Percentiles rank a stretch among this genome's conserved stretches.
Conservation (phyloP, 2,888 invertebrate species). For the Nemoura dubitans region DNA sequence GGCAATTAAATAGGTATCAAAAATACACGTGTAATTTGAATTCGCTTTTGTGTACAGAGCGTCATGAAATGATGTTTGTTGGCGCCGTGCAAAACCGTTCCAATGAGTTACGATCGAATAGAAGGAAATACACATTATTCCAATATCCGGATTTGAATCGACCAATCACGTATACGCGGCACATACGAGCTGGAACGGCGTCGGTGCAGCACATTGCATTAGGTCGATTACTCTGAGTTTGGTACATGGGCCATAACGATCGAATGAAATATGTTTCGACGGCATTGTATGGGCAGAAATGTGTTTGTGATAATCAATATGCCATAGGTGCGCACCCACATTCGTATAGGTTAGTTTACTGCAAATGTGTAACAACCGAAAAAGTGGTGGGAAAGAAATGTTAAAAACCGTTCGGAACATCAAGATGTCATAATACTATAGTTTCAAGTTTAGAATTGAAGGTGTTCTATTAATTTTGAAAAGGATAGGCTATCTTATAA, state of each 20-base stretch:
- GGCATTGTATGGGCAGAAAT: neutral
- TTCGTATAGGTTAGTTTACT: neutral
- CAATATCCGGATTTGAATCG: conserved; percentile 16
- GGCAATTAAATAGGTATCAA: too few relatives aligned
- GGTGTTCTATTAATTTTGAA: neutral
- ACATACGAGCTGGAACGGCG: neutral
- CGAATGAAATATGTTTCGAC: neutral
- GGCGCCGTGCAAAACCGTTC: neutral
- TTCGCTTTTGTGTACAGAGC: neutral
- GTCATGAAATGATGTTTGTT: neutral
- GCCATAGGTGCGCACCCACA: neutral
- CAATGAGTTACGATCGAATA: conserved; percentile 4
- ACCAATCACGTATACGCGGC: neutral
- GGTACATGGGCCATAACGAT: neutral
- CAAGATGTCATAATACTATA: neutral
- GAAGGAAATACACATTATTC: conserved; percentile 15
- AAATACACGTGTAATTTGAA: neutral
- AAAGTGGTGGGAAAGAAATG: neutral
- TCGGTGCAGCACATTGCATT: neutral
- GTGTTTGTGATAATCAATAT: neutral
- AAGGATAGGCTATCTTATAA: neutral
- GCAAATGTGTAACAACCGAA: neutral
- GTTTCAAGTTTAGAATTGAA: neutral
- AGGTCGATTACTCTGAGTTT: neutral
- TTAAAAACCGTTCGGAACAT: neutral